These are phyloP conservation scores for Chorisops tibialis DNA, from an alignment of 2,888 invertebrate genomes.

Conservation along the genomic window DNA sequence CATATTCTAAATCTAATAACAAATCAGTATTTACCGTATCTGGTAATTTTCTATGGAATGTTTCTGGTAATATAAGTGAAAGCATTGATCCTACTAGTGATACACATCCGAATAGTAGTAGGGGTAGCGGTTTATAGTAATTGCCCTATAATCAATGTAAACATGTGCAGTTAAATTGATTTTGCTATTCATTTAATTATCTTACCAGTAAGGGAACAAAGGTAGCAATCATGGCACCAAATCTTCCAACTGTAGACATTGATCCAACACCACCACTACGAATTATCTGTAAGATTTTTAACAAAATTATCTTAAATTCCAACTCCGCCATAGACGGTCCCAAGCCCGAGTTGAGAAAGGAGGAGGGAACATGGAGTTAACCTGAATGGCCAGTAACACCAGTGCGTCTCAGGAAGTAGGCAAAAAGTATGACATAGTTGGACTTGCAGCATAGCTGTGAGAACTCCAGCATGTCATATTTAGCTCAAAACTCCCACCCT, in stretches of 20 bases:
- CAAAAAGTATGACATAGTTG: no score
- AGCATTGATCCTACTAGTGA: constrained; percentile 56
- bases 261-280: constrained; percentile 60
- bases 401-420: no score
- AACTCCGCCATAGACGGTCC: no score
- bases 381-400: no score
- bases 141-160: constrained; percentile 47
- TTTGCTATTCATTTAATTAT: not conserved
- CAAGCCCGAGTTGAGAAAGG: no score
- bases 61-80: constrained; percentile 62
- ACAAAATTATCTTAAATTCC: not conserved
- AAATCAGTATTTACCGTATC: constrained; percentile 52
- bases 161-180: not conserved
- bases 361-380: no score
- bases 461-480: no score
- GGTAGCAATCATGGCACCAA: constrained; percentile 62
- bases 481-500: no score
- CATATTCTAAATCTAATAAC: not conserved
- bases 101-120: constrained; percentile 56
- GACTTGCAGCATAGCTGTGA: no score
- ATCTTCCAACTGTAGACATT: constrained; percentile 58
- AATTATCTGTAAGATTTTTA: constrained; percentile 44
- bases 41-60: constrained; percentile 59
- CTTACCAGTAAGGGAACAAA: constrained; percentile 60
- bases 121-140: constrained; percentile 54